phyloP scores from a whole-genome alignment of 2,888 invertebrate species.

The Geophilus truncorum region DNA sequence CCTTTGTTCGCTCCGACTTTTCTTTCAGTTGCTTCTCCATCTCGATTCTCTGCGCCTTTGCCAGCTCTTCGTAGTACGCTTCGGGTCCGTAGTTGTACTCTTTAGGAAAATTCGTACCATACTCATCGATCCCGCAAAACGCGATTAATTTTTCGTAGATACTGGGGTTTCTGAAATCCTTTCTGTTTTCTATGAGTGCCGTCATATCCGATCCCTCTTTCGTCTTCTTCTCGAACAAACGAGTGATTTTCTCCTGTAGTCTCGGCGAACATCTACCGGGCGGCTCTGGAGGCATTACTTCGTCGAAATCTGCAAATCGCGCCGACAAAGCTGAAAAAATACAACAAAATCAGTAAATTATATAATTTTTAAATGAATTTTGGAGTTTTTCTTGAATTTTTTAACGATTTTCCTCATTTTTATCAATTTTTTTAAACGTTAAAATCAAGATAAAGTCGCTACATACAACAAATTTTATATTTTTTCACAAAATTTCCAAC shows the following conservation, averaged over 20 bases:
- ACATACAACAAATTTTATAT: too few species aligned
- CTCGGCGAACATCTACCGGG: background rate
- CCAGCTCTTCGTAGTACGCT: conserved; percentile 88
- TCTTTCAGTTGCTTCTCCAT: conserved; percentile 91
- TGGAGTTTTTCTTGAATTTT: too few species aligned
- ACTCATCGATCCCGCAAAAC: conserved; percentile 89
- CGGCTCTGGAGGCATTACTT: background rate
- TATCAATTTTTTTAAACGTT: too few species aligned
- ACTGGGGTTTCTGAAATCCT: conserved; percentile 93
- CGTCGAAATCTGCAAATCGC: background rate
- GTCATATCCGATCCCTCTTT: conserved; percentile 82
- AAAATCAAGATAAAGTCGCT: background rate
- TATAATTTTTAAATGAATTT: too few species aligned
- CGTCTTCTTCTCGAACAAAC: conserved; percentile 62
- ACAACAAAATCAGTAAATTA: too few species aligned
- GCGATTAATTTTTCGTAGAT: conserved; percentile 96
- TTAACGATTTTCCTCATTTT: too few species aligned
- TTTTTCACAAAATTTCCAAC: too few species aligned
- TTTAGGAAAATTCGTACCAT: conserved; percentile 95
- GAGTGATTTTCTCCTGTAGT: conserved; percentile 67
- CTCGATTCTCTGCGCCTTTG: conserved; percentile 80
- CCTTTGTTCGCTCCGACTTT: conserved; percentile 71
- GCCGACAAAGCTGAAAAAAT: too few species aligned
- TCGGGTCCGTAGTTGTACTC: conserved; percentile 90
- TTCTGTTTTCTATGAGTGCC: conserved; percentile 78